Evolutionary conservation across 2,797 vertebrate genomes (phyloP).

Genomic region (Thunnus albacares): DNA sequence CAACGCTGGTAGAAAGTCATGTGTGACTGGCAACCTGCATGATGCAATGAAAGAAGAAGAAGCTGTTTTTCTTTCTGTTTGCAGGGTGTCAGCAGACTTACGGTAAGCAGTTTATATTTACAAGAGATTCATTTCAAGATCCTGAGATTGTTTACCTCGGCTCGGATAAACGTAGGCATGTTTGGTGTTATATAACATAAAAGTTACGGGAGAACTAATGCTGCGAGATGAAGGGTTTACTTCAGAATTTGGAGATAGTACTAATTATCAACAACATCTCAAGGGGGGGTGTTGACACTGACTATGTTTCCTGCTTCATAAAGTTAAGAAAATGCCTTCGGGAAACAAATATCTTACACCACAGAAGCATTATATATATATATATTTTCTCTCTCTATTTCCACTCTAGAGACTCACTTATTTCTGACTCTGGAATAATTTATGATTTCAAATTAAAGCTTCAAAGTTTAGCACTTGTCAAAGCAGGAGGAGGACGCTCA

Average conservation of each 20-base stretch:
- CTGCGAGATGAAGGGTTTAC: background rate
- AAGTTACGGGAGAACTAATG: background rate
- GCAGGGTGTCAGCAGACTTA: background rate
- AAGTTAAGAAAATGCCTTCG: constrained; percentile 6
- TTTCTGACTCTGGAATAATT: constrained; percentile 12
- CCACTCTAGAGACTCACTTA: background rate
- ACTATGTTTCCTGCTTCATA: background rate
- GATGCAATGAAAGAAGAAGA: constrained; percentile 4
- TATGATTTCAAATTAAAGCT: constrained; percentile 17
- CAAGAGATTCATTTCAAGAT: background rate
- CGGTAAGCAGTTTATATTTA: background rate
- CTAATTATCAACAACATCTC: constrained; percentile 16
- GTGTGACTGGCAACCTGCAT: background rate
- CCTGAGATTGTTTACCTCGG: background rate
- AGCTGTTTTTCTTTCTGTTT: background rate
- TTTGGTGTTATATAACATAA: background rate
- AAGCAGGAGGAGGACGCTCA: background rate
- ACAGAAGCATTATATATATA: background rate
- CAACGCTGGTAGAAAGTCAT: background rate
- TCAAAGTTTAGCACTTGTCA: constrained; percentile 16
- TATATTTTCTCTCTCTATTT: constrained; percentile 1
- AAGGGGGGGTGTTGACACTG: constrained; percentile 1
- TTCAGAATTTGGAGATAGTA: background rate
- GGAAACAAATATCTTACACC: background rate
- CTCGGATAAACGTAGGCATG: background rate